These are phyloP conservation scores for Chydorus sphaericus DNA, from an alignment of 2,888 invertebrate species.

Conservation along the genomic window DNA sequence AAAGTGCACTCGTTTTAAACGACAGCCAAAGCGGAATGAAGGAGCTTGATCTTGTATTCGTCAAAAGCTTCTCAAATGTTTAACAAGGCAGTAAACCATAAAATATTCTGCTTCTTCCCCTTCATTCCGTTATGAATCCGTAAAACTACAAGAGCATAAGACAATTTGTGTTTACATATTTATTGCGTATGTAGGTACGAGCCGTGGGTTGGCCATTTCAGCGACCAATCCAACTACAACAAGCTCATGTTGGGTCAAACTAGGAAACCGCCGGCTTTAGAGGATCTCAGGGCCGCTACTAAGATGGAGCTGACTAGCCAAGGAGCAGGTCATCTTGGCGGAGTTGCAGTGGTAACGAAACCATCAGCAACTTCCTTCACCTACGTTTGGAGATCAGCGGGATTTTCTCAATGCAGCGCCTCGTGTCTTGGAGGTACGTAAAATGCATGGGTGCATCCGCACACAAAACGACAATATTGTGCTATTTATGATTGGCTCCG, in stretches of 20 bases:
- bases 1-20: too few relatives aligned
- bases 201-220: slow-evolving; percentile 12
- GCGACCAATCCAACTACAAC: slow-evolving; percentile 13
- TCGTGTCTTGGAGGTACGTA: slow-evolving; percentile 67
- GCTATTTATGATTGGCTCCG: too few relatives aligned
- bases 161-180: too few relatives aligned
- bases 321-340: neutral
- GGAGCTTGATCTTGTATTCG: neutral
- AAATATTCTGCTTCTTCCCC: neutral
- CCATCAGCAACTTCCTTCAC: slow-evolving; percentile 24
- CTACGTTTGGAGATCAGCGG: slow-evolving; percentile 76
- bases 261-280: slow-evolving; percentile 14
- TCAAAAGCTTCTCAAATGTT: neutral
- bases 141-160: too few relatives aligned
- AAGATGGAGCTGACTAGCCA: slow-evolving; percentile 5
- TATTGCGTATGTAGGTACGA: too few relatives aligned
- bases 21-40: too few relatives aligned
- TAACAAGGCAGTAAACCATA: neutral
- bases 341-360: neutral
- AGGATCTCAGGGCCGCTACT: slow-evolving; percentile 43
- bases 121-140: neutral
- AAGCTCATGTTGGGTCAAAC: slow-evolving; percentile 19
- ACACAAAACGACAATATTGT: too few relatives aligned
- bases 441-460: too few relatives aligned
- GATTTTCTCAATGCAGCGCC: slow-evolving; percentile 84